Evolutionary conservation across 2,888 invertebrate genomes (phyloP), one percentile per base, ranked within the genome.

Genomic region (Panzeria rudis): DNA sequence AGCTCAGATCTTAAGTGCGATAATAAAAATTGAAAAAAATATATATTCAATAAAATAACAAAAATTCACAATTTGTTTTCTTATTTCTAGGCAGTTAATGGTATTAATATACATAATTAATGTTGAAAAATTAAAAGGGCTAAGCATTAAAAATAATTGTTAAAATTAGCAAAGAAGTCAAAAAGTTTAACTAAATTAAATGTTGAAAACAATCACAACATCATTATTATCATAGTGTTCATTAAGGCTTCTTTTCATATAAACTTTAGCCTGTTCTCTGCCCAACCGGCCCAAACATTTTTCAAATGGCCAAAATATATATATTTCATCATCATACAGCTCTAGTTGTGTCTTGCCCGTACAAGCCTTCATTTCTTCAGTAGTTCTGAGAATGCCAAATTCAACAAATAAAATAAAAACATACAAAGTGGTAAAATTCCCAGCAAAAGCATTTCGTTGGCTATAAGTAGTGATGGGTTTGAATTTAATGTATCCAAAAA

Each of bases 401-500:
- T 32, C 62, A 64, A 50, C 23, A 54, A 72, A 47, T 66, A 44
- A 64, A 72, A 38, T 56, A 25, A 62, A 52, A 50, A 69, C 13
- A 29, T 20, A 35, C 47, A 72, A 59, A 17, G 71, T 71, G 72
- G 44, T 50, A 47, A 50, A 77, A 68, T 68, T 25, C n/a, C n/a
- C 15, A 54, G 44, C 23, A 56, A 59, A 29, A 64, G 25, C 64
- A 64, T 64, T 76, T 54, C 41, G 17, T 32, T 41, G 41, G 38
- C 17, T 38, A 52, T 50, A 38, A 73, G 50, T 15, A 54, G 54
- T 44, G 66, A 29, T 52, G 47, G 59, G 35, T 35, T 80, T 66
- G 44, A 29, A 17, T 72, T 64, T 41, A 50, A 23, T 47, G 62
- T 64, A 56, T 72, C 56, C 54, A 35, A 80, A 78, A 80, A 64